Evolutionary conservation across 2,888 invertebrate genomes (phyloP).

Genomic region (Bombyx huttoni): DNA sequence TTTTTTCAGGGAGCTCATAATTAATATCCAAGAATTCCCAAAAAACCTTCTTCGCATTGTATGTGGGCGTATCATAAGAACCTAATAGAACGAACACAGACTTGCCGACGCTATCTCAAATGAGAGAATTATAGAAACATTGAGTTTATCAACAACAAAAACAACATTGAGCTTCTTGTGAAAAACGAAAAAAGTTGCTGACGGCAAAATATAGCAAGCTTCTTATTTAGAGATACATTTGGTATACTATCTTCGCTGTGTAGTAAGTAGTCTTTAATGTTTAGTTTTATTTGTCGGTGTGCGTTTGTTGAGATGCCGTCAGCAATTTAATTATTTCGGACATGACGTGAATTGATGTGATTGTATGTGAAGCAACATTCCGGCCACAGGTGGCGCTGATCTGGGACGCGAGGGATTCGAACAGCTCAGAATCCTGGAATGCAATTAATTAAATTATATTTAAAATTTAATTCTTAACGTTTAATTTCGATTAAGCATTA

Average conservation of each 20-base stretch:
- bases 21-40: background rate
- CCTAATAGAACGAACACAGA: too few species aligned
- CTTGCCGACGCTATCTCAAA: too few species aligned
- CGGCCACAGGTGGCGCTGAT: background rate
- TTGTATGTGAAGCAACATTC: background rate
- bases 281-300: background rate
- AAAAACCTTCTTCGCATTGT: too few species aligned
- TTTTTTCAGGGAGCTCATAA: background rate
- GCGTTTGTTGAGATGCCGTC: background rate
- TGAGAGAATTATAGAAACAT: background rate
- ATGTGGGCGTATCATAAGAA: too few species aligned
- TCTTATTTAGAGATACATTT: background rate
- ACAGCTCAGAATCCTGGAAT: background rate
- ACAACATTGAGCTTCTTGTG: background rate
- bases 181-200: background rate
- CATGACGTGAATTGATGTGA: background rate
- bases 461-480: background rate
- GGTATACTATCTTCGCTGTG: background rate
- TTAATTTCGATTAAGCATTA: background rate
- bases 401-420: background rate
- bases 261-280: background rate
- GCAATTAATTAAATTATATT: background rate
- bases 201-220: background rate
- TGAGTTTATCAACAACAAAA: background rate
- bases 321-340: background rate